Percentiles rank a stretch among this genome's conserved stretches.
phyloP scores from a whole-genome alignment of 2,888 invertebrate genomes.

The Tolmerus cingulatus region DNA sequence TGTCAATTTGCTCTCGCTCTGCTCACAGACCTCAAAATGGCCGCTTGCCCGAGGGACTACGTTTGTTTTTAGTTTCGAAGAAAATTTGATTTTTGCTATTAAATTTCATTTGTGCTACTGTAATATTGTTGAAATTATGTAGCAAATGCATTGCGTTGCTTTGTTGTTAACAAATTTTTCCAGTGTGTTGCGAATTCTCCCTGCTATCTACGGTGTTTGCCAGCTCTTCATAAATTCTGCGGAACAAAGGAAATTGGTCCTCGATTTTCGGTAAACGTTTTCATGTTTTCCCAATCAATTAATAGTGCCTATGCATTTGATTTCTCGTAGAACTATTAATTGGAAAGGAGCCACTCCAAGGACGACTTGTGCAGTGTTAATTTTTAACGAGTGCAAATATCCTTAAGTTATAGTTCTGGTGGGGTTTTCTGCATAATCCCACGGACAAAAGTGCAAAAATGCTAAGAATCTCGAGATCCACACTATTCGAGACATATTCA shows the following conservation, averaged over 20 bases:
- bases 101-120: neutral
- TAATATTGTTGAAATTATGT: neutral
- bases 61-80: conserved; percentile 20
- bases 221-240: neutral
- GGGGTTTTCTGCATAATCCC: neutral
- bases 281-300: neutral
- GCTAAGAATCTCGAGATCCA: neutral
- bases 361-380: neutral
- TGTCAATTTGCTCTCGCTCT: conserved; percentile 9
- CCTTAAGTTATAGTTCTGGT: neutral
- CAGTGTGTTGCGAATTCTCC: neutral
- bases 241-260: neutral
- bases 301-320: neutral
- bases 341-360: neutral
- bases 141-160: neutral
- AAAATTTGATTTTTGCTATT: neutral
- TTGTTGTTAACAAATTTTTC: neutral
- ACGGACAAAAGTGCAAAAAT: neutral
- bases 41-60: conserved; percentile 36
- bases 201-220: neutral
- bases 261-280: neutral
- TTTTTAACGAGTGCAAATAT: neutral
- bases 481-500: neutral
- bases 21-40: conserved; percentile 42
- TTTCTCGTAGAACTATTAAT: neutral